phyloP scores from a whole-genome alignment of 2,797 vertebrate genomes.

The Poecile montanus region DNA sequence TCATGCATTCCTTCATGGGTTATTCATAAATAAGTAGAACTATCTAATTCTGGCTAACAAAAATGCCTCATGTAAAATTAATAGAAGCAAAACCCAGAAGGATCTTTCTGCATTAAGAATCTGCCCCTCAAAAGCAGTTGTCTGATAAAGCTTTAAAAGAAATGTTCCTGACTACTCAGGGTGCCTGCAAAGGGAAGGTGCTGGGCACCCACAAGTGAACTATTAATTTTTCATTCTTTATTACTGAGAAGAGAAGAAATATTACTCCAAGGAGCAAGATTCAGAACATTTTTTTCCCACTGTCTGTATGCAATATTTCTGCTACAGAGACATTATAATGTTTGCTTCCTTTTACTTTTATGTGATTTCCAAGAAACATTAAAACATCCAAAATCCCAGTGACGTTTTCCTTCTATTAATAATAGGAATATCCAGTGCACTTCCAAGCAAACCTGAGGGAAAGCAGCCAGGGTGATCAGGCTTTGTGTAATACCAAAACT shows the following conservation, averaged over 20 bases:
- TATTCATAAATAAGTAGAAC: slow-evolving; percentile 44
- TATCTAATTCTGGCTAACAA: slow-evolving; percentile 30
- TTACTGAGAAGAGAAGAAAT: neutral
- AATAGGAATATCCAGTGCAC: neutral
- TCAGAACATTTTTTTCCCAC: neutral
- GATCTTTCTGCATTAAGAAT: neutral
- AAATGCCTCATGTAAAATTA: slow-evolving; percentile 33
- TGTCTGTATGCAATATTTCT: neutral
- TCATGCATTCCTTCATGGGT: slow-evolving; percentile 33
- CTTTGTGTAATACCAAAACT: neutral
- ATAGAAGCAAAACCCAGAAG: slow-evolving; percentile 33
- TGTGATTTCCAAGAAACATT: neutral
- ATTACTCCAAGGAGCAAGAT: neutral
- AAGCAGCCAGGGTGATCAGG: neutral
- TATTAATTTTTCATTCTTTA: neutral
- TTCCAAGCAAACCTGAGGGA: neutral
- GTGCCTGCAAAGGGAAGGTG: neutral
- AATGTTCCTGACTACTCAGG: neutral
- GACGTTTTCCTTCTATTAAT: neutral
- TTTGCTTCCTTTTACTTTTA: neutral
- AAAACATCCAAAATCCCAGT: neutral
- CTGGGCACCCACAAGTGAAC: neutral
- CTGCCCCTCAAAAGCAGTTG: neutral
- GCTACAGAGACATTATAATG: neutral
- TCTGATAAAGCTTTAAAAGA: neutral